Conservation (phyloP, 92 coral and sea anemone species). For the Bergia sp. region DNA sequence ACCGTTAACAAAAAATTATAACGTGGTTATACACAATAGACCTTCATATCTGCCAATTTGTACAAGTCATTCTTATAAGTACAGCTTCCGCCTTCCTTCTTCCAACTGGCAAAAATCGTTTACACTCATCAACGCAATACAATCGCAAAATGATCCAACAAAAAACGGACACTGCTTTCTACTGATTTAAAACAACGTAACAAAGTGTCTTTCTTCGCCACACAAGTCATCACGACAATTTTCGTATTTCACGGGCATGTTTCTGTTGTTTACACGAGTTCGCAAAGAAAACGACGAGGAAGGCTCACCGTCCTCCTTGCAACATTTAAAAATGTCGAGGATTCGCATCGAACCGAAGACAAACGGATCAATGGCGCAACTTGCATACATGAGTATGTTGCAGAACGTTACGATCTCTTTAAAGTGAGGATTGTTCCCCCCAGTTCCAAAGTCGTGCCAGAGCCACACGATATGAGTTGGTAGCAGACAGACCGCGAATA, state of each 20-base stretch:
- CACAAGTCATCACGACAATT: not conserved
- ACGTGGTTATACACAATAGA: too few species aligned
- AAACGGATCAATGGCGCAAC: constrained; percentile 87
- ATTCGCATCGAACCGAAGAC: constrained; percentile 76
- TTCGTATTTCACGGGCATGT: not conserved
- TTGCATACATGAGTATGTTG: constrained; percentile 74
- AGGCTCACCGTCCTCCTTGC: not conserved
- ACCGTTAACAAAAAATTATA: too few species aligned
- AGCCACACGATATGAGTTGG: constrained; percentile 90
- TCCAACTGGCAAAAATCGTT: not conserved
- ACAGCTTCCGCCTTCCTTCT: not conserved
- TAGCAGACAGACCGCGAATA: constrained; percentile 85
- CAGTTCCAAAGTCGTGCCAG: constrained; percentile 82
- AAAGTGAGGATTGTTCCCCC: constrained; percentile 53
- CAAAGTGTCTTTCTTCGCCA: not conserved
- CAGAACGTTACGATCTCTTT: constrained; percentile 70
- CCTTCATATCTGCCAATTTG: not conserved
- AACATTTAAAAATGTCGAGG: not conserved
- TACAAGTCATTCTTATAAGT: too few species aligned
- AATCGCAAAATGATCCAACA: not conserved
- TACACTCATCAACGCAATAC: not conserved
- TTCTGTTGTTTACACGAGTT: constrained; percentile 7
- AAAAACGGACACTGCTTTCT: not conserved
- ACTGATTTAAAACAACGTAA: not conserved
- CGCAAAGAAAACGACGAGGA: constrained; percentile 15